Evolutionary conservation across 2,113 vertebrate genomes (phyloP), one percentile per base, ranked within the genome.

Genomic region (Istiophorus platypterus): DNA sequence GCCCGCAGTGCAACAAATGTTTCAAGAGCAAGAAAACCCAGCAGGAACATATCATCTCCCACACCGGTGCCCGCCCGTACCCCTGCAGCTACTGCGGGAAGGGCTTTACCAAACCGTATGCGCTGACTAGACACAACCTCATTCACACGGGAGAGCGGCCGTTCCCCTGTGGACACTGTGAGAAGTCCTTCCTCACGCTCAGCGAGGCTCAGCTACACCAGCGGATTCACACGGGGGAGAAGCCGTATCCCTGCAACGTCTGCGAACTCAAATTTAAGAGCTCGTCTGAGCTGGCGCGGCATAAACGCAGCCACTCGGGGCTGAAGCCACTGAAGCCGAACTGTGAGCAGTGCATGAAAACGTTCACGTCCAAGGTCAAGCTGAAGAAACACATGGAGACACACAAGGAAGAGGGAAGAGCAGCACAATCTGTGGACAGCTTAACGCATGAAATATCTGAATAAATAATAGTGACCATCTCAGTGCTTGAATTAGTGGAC

Each of bases 131-230:
- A 24, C 95, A 91, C 80, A 84, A 93, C 78, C 94, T 94, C 77
- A 93, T 94, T 39, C 95, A 95, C 94, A 96, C 96, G 9, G 96
- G 96, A 0, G 95, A 95, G 85, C 65, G 95, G 59, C 95, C 95
- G 0, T 95, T 93, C 66, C 80, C 93, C 5, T 95, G 95, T 18
- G 67, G 67, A 24, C 92, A 95, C 85, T 95, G 95, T 18, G 90
- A 91, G 56, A 94, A 94, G 72, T 76, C 92, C 0, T 95, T 95
- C 76, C 93, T 95, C 42, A 95, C 94, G 0, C 85, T 90, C 12
- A 72, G 81, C 12, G 95, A 95, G 89, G 92, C 90, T 15, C 91
- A 90, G 51, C 89, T 95, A 72, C 94, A 95, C 74, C 89, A 82
- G 70, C 92, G 95, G 0, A 86, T 93, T 9, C 94, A 95, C 91